Percentiles rank a stretch among this genome's conserved stretches.
phyloP scores from a whole-genome alignment of 2,797 vertebrate species.

The Acanthiza pusilla region DNA sequence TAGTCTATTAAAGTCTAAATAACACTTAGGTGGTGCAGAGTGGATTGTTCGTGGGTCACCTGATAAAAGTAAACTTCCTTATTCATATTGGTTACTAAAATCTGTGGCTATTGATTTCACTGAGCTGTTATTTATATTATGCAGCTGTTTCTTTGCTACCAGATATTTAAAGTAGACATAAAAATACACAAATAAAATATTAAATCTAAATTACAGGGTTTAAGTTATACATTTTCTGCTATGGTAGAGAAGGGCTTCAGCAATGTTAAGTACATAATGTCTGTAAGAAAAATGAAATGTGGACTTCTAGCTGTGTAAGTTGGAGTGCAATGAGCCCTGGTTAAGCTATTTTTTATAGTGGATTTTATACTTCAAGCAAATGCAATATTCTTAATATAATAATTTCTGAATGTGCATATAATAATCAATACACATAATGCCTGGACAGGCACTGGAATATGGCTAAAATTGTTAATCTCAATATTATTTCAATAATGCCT shows the following conservation, averaged over 20 bases:
- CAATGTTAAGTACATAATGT: neutral
- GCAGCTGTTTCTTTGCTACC: neutral
- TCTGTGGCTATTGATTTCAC: neutral
- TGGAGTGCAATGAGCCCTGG: neutral
- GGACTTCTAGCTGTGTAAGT: neutral
- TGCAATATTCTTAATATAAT: neutral
- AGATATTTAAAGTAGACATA: neutral
- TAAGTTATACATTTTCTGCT: neutral
- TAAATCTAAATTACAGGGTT: neutral
- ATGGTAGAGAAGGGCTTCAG: neutral
- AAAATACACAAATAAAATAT: neutral
- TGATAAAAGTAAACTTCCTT: conserved; percentile 7
- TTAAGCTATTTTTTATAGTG: neutral
- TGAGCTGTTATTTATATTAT: neutral
- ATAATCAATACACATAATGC: neutral
- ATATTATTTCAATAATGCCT: neutral
- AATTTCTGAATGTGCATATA: neutral
- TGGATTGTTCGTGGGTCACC: neutral
- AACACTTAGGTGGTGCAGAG: neutral
- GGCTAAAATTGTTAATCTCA: neutral
- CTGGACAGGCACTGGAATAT: neutral
- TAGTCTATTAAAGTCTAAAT: conserved; percentile 29
- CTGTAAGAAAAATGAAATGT: neutral
- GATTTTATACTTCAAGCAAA: neutral
- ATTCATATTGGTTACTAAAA: neutral